Evolutionary conservation across 2,888 invertebrate species (phyloP).

Genomic region (Drosophila heteroneura): DNA sequence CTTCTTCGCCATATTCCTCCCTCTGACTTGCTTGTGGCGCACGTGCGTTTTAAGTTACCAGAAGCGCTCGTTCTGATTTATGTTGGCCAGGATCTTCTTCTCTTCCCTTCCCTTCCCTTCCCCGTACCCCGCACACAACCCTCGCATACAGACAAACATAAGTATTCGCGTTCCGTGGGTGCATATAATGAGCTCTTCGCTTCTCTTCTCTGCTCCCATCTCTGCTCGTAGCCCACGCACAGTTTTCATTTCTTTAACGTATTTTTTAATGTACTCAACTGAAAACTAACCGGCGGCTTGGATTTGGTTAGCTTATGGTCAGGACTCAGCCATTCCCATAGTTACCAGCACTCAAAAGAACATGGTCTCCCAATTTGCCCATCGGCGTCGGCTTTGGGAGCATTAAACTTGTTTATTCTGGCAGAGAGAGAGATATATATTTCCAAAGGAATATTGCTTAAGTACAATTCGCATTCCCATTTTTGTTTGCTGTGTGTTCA

Average conservation of each 20-base stretch:
- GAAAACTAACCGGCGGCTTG: conserved; percentile 66
- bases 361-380: conserved; percentile 36
- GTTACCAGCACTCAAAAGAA: conserved; percentile 27
- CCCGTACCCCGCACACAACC: background rate
- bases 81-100: conserved; percentile 38
- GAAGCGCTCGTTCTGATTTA: conserved; percentile 58
- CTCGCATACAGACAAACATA: conserved; percentile 16
- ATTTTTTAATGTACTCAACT: conserved; percentile 70
- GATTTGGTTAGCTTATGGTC: conserved; percentile 60
- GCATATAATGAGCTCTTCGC: conserved; percentile 58
- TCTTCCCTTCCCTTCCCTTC: background rate
- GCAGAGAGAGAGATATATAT: conserved; percentile 12
- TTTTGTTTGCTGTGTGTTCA: conserved; percentile 20
- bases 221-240: background rate
- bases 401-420: conserved; percentile 56
- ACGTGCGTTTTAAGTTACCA: conserved; percentile 70
- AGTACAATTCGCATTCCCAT: conserved; percentile 23
- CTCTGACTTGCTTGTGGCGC: conserved; percentile 39
- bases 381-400: conserved; percentile 49
- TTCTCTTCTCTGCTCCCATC: background rate
- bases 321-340: conserved; percentile 23
- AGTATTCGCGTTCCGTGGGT: conserved; percentile 43
- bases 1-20: background rate
- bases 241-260: conserved; percentile 41
- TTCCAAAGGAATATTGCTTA: conserved; percentile 19